Evolutionary conservation across 1,140 invertebrate genomes (phyloP), one percentile per base, ranked within the genome.

Genomic region (Caerostris extrusa): DNA sequence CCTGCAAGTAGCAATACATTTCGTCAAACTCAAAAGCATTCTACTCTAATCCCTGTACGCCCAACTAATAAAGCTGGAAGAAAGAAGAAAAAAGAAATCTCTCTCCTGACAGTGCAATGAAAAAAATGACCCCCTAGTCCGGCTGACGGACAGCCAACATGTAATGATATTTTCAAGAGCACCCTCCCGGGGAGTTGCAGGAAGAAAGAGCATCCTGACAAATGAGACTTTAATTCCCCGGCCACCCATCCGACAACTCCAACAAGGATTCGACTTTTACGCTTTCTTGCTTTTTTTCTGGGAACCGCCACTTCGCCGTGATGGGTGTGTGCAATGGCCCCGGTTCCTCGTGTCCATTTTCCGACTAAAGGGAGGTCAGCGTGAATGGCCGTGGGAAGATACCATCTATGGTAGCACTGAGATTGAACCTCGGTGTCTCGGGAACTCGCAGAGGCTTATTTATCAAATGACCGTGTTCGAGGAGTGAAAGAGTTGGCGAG

Each of bases 151-250:
- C 85, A 87, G 60, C 34, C 71, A 50, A 10, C 57, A 61, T 61
- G 85, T 64, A 87, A 87, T 61, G 60, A 53, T 19, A 34, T 64
- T 87, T 87, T 87, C 85, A 83, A 58, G 56, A 83, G 82, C 55
- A 12, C 2, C 7, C 60, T 87, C 85, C 58, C 34, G 17, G 3
- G 60, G 58, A n/a, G 10, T 10, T 53, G 14, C 14, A 34, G 7
- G 60, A n/a, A 19, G 85, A 87, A 87, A 87, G 61, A 87, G 85
- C 61, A 61, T 58, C 34, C 50, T 87, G 85, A 87, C 85, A 87
- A 87, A 87, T 87, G 85, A 87, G 85, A 19, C 60, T 87, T 87
- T 87, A 87, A 87, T 87, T 87, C 85, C 85, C 85, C 19, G n/a
- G 56, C 17, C 56, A 19, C 82, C 53, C n/a, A 61, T 87, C 57